These are phyloP conservation scores for Porphyrio hochstetteri DNA, from an alignment of 2,113 vertebrate genomes.

Conservation along the genomic window DNA sequence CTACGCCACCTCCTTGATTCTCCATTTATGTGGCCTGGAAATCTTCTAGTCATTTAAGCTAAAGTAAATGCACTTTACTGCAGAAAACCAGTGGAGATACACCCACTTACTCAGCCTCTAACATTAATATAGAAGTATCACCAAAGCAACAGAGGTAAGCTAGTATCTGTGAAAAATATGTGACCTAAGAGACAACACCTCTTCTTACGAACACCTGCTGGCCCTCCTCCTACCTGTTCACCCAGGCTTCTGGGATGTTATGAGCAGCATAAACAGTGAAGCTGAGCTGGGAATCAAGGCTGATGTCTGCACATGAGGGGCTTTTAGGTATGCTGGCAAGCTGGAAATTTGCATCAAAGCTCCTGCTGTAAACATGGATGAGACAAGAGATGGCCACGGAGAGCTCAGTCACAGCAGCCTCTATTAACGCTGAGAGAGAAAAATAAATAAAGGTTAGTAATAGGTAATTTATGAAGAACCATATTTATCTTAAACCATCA, in stretches of 20 bases:
- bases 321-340: neutral
- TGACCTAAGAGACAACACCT: neutral
- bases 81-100: neutral
- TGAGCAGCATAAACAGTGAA: conserved; percentile 73
- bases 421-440: neutral
- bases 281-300: conserved; percentile 50
- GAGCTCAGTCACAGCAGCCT: conserved; percentile 50
- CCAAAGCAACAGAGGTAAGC: neutral
- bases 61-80: neutral
- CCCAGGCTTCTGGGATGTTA: conserved; percentile 73
- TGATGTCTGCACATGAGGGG: neutral
- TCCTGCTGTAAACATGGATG: conserved; percentile 57
- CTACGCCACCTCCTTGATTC: neutral
- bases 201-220: neutral
- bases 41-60: neutral
- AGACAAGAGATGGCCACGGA: conserved; percentile 55
- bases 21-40: neutral
- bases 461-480: conserved; percentile 1
- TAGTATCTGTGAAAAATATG: neutral
- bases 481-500: conserved; percentile 47
- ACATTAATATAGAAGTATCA: neutral
- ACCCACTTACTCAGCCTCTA: neutral
- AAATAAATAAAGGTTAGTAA: conserved; percentile 41
- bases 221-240: conserved; percentile 52
- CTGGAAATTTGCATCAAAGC: conserved; percentile 70